Base-by-base conservation (phyloP, 2,888 invertebrate genomes). In the Sacculina carcini region DNA sequence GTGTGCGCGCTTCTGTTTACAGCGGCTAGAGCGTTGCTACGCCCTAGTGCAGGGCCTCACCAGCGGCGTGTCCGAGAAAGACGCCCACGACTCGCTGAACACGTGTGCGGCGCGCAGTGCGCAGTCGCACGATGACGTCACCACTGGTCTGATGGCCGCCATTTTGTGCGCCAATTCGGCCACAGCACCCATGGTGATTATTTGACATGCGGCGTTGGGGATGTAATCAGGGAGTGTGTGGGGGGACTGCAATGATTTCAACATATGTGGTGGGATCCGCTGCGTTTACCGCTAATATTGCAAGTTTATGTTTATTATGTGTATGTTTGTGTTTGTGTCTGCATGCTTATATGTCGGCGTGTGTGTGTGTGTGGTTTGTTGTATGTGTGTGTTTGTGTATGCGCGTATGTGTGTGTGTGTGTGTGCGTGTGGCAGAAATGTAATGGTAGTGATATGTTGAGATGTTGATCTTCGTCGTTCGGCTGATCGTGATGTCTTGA, bases 81-180 rank as follows among this genome's bases (percentile, higher is more conserved):
- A 92, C 69, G 78, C 83, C 60, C 89, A 90, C 65, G 90, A 92
- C 65, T 79, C 80, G 29, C 72, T 92, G 49, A 86, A 84, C 63
- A 83, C 79, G 65, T 79, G 85, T 56, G 81, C 87, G 57, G 78
- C 83, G 63, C 85, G 86, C 66, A 82, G 82, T 57, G 56, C 60
- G 23, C 75, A 74, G 61, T 81, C 79, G 61, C 87, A 90, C 69
- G 92, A 94, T 66, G 92, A 94, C 62, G 79, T 90, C 54, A 86
- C 84, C 51, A 68, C 89, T 58, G 94, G 92, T 50, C 75, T 94
- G 64, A 69, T 94, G 54, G 83, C 83, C 66, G 76, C 77, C 53
- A 86, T 92, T 61, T 72, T 94, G 56, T 79, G n/a, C n/a, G n/a
- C 81, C 23, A 90, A 94, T 64, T 79, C 81, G 52, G 73, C 74